These are phyloP conservation scores for Patella ulyssiponensis DNA, from an alignment of 2,888 invertebrate genomes.

Conservation along the genomic window DNA sequence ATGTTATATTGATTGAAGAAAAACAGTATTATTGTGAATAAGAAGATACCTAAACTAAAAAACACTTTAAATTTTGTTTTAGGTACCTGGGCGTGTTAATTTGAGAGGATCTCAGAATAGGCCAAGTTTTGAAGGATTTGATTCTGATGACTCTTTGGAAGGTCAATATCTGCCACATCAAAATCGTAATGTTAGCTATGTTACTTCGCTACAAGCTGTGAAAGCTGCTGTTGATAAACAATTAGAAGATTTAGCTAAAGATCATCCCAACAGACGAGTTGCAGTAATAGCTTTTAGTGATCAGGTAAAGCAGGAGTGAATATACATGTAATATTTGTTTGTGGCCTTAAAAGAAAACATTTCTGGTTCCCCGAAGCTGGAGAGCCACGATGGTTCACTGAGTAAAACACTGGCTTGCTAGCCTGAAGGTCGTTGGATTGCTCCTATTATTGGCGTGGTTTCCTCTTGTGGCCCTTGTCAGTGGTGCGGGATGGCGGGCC, in stretches of 20 bases:
- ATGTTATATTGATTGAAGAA: no score
- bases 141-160: slow-evolving; percentile 23
- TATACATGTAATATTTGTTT: no score
- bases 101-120: neutral
- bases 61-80: neutral
- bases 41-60: neutral
- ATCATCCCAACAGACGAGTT: slow-evolving; percentile 66
- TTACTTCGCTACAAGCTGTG: slow-evolving; percentile 67
- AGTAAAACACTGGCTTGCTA: no score
- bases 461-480: no score
- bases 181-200: slow-evolving; percentile 61
- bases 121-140: neutral
- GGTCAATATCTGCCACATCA: slow-evolving; percentile 63
- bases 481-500: no score
- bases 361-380: no score
- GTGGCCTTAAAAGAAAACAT: no score
- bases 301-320: slow-evolving; percentile 48
- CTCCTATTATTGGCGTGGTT: no score
- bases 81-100: neutral
- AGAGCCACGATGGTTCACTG: no score
- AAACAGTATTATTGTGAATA: no score
- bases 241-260: slow-evolving; percentile 60
- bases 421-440: no score
- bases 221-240: slow-evolving; percentile 71
- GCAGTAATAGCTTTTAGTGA: slow-evolving; percentile 66